These are phyloP conservation scores for Bothrops jararaca DNA, from an alignment of 2,113 vertebrate genomes.

Conservation along the genomic window DNA sequence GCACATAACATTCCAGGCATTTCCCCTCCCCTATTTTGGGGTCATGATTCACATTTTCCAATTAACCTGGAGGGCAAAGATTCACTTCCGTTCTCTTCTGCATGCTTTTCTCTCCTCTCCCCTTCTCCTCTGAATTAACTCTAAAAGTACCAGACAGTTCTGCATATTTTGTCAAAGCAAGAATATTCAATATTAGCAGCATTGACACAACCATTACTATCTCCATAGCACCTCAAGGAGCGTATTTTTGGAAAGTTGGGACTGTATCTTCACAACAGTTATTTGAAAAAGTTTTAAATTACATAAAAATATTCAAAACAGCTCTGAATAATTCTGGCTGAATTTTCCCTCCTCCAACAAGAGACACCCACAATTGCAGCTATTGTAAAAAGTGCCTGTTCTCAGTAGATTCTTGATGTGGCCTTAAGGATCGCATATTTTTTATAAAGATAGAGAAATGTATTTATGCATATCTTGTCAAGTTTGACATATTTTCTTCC, in stretches of 20 bases:
- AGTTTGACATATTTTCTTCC: not conserved
- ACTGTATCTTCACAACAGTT: not conserved
- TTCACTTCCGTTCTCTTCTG: too few relatives aligned
- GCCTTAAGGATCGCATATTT: not conserved
- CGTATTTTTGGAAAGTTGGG: not conserved
- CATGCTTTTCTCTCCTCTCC: too few relatives aligned
- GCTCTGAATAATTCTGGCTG: not conserved
- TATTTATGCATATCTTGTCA: not conserved
- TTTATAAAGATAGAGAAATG: not conserved
- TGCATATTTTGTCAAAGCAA: too few relatives aligned
- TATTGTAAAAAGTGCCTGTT: not conserved
- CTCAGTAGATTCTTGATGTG: not conserved
- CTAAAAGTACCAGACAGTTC: too few relatives aligned
- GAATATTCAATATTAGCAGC: too few relatives aligned
- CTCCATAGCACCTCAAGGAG: not conserved
- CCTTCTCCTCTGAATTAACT: too few relatives aligned
- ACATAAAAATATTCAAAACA: not conserved
- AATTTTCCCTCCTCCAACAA: not conserved
- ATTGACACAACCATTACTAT: not conserved
- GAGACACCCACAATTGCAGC: not conserved
- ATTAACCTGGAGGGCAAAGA: too few relatives aligned
- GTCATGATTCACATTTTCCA: too few relatives aligned
- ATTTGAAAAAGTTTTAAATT: not conserved
- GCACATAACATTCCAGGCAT: too few relatives aligned
- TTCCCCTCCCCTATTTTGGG: too few relatives aligned